Evolutionary conservation across 2,888 invertebrate genomes (phyloP).

Genomic region (Pandemis heparana): DNA sequence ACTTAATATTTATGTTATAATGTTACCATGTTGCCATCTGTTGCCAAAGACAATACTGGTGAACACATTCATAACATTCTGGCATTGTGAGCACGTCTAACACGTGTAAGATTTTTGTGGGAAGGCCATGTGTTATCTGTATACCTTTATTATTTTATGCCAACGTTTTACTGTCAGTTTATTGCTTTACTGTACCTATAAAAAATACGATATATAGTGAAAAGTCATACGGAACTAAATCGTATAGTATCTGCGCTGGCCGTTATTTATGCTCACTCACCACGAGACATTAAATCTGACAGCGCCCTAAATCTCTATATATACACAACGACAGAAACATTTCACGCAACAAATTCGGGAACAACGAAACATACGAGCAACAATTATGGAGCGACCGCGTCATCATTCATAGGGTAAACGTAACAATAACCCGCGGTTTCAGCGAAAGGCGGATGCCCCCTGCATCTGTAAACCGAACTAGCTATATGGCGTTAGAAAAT

Average conservation of each 20-base stretch:
- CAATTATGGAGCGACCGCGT: conserved; percentile 44
- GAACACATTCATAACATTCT: too few species aligned
- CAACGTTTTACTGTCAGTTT: conserved; percentile 7
- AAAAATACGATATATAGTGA: neutral
- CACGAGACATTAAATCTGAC: conserved; percentile 42
- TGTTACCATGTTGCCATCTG: too few species aligned
- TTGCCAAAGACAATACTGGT: too few species aligned
- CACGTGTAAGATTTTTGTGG: too few species aligned
- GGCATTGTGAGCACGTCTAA: too few species aligned
- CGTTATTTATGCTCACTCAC: conserved; percentile 40
- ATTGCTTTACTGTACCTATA: neutral
- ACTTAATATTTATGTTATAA: too few species aligned
- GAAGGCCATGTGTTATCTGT: too few species aligned
- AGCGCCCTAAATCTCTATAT: conserved; percentile 41
- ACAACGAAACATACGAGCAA: conserved; percentile 43
- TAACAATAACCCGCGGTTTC: conserved; percentile 34
- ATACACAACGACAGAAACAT: conserved; percentile 42
- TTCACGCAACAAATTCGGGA: conserved; percentile 42
- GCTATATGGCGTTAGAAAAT: neutral
- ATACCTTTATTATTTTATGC: too few species aligned
- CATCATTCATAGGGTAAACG: conserved; percentile 45
- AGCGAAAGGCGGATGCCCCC: conserved; percentile 31
- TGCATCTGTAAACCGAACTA: neutral
- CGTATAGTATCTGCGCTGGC: conserved; percentile 19
- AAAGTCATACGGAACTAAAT: conserved; percentile 17